Evolutionary conservation across 2,113 vertebrate species (phyloP), one percentile per base, ranked within the genome.

Genomic region (Tautogolabrus adspersus): DNA sequence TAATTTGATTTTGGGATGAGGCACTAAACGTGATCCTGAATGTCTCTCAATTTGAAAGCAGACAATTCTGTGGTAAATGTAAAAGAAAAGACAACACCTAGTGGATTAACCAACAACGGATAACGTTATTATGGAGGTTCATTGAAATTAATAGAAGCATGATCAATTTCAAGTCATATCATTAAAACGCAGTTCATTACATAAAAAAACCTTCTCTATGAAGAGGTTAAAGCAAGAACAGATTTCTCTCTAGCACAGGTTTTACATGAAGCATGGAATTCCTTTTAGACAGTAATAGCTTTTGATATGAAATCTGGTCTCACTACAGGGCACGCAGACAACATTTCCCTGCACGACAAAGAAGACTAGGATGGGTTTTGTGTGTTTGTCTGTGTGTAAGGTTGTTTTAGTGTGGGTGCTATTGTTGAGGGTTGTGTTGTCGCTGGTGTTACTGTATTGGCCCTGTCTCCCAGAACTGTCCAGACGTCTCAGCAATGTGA

Each of bases 401-500:
- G 38, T 11, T 72, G 26, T 42, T 30, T 30, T 19, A 34, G 52
- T 10, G 64, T 34, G 62, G 8, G 51, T 16, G 38, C 38, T 62
- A 13, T 60, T 5, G 18, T 65, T 55, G 34, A 64, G 30, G 70
- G 66, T 65, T 40, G 51, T 61, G 72, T 61, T 38, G 55, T 72
- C 44, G 74, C 57, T 57, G 68, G 56, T 76, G 70, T 66, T 62
- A 82, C 62, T 70, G 83, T 74, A 68, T 69, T 58, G 66, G 75
- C 72, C 16, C 8, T 18, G 61, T 72, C 66, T 79, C 44, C 73
- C 64, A 34, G 56, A 81, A 74, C 37, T 69, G 78, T 75, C 67
- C 77, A 64, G 64, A 68, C 60, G 1, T 77, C 66, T 77, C 57
- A 77, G 82, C 73, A 46, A 72, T 63, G 76, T 82, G 88, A 85